Evolutionary conservation across 2,113 vertebrate species (phyloP).

Genomic region (Silurus asotus): DNA sequence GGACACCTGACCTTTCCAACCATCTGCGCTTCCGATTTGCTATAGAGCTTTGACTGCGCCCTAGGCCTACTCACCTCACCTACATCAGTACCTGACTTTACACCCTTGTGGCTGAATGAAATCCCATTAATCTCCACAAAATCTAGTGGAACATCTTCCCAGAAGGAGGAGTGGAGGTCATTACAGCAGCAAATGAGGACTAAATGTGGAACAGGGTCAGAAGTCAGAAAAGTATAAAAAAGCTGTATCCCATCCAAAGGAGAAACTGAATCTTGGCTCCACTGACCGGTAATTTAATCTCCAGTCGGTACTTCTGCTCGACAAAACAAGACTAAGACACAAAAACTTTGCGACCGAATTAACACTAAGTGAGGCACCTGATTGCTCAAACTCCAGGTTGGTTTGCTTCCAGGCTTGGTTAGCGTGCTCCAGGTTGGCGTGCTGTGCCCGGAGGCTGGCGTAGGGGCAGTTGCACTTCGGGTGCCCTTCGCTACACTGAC

Average conservation of each 20-base stretch:
- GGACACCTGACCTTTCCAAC: too few species aligned
- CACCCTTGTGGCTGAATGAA: too few species aligned
- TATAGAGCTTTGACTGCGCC: too few species aligned
- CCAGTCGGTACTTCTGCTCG: neutral
- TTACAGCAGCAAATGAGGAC: too few species aligned
- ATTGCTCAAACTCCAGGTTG: conserved; percentile 88
- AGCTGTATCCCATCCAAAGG: neutral
- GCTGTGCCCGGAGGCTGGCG: conserved; percentile 82
- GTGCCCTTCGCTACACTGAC: conserved; percentile 80
- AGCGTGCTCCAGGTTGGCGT: conserved; percentile 82
- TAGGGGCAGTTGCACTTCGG: conserved; percentile 91
- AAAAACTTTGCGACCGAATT: neutral
- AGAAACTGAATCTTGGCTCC: neutral
- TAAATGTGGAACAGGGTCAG: too few species aligned
- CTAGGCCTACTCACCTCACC: too few species aligned
- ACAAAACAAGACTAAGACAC: neutral
- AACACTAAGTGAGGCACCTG: conserved; percentile 72
- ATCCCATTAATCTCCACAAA: too few species aligned
- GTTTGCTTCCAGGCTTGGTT: conserved; percentile 78
- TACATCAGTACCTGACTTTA: too few species aligned
- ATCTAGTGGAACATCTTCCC: too few species aligned
- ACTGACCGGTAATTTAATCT: neutral
- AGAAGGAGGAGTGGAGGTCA: too few species aligned
- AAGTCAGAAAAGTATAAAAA: neutral
- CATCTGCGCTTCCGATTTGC: too few species aligned